A percentile compares a stretch with the other conserved stretches of the same genome.
Conservation (phyloP, 2,888 invertebrate species). For the Apodemia mormo region DNA sequence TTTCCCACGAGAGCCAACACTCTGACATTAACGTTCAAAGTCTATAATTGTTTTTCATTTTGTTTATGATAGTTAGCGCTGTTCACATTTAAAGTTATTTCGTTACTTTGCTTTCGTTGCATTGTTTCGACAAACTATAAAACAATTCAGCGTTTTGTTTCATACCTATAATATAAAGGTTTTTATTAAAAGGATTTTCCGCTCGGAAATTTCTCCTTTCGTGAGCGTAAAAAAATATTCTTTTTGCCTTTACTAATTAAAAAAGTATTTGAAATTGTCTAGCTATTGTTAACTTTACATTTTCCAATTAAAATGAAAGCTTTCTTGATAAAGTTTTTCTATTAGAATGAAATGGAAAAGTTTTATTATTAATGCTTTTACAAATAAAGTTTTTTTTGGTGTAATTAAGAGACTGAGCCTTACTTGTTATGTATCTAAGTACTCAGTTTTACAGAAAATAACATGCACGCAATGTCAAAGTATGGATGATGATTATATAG, state of each 20-base stretch:
- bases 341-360: conserved; percentile 18
- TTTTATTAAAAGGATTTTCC: conserved; percentile 34
- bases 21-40: conserved; percentile 57
- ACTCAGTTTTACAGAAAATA: no score
- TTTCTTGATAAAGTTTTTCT: conserved; percentile 23
- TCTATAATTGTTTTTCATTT: conserved; percentile 57
- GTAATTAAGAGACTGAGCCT: not conserved
- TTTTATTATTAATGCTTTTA: conserved; percentile 18
- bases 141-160: conserved; percentile 35
- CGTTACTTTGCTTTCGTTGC: conserved; percentile 55
- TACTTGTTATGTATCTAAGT: not conserved
- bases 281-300: conserved; percentile 26
- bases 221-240: conserved; percentile 23
- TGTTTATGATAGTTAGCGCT: conserved; percentile 60
- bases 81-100: conserved; percentile 59
- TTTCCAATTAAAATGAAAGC: conserved; percentile 26
- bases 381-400: not conserved
- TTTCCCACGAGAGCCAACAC: conserved; percentile 42
- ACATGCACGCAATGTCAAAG: no score
- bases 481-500: no score
- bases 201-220: conserved; percentile 22
- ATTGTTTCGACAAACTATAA: conserved; percentile 59
- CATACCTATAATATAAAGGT: conserved; percentile 32
- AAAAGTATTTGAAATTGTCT: conserved; percentile 26
- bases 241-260: conserved; percentile 26